A percentile compares a stretch with the other conserved stretches of the same genome.
Evolutionary conservation across 2,888 invertebrate genomes (phyloP).

Genomic region (Tipula confusa): DNA sequence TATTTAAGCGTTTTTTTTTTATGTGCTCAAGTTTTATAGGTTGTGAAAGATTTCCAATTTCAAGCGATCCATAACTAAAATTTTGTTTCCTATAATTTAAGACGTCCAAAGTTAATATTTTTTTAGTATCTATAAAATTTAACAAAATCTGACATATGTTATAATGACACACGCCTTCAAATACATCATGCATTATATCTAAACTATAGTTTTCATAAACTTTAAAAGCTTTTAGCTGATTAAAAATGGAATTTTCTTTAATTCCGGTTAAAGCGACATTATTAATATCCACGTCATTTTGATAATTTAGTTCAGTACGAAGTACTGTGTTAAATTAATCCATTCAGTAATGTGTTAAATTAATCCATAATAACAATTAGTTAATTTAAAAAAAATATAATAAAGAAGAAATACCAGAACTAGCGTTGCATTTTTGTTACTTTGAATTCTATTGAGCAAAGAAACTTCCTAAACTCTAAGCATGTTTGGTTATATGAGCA

Average conservation of each 20-base stretch:
- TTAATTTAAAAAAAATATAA: too few species aligned
- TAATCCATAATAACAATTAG: too few species aligned
- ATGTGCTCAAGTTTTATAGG: not conserved
- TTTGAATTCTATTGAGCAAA: too few species aligned
- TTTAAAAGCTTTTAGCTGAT: conserved; percentile 16
- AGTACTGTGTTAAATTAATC: too few species aligned
- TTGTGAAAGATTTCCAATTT: not conserved
- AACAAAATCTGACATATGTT: not conserved
- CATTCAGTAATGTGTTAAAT: too few species aligned
- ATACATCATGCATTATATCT: conserved; percentile 29
- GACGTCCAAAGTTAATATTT: not conserved
- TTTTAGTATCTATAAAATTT: not conserved
- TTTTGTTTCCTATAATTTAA: not conserved
- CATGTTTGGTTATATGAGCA: too few species aligned
- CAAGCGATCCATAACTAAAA: not conserved
- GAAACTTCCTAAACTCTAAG: too few species aligned
- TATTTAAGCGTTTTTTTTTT: not conserved
- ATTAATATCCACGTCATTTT: not conserved
- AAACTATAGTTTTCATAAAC: not conserved
- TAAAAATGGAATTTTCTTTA: conserved; percentile 25
- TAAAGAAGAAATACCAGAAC: too few species aligned
- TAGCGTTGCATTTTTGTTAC: too few species aligned
- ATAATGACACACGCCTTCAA: conserved; percentile 25
- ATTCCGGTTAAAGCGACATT: not conserved
- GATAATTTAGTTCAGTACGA: not conserved